These are phyloP conservation scores for Micronycteris hirsuta DNA, from an alignment of 2,113 vertebrate genomes.

Conservation along the genomic window DNA sequence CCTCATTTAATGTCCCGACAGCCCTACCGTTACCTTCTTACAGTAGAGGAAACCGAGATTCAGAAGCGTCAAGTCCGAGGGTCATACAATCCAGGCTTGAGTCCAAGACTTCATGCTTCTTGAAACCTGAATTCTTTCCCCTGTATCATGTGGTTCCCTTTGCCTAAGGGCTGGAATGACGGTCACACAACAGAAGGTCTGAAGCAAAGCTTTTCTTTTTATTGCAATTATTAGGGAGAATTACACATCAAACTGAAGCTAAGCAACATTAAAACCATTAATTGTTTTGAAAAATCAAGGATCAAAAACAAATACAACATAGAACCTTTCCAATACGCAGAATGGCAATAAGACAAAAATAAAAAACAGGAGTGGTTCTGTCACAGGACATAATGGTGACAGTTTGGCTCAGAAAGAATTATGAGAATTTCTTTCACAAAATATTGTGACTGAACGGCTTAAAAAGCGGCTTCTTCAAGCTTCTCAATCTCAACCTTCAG, in stretches of 20 bases:
- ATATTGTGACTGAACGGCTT: conserved; percentile 45
- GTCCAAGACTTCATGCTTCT: not conserved
- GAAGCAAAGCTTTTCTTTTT: conserved; percentile 82
- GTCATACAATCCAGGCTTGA: not conserved
- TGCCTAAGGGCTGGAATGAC: not conserved
- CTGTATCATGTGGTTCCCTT: not conserved
- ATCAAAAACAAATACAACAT: conserved; percentile 82
- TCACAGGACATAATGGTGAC: conserved; percentile 66
- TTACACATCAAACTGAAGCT: conserved; percentile 89
- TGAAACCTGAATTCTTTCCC: not conserved
- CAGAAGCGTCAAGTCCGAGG: not conserved
- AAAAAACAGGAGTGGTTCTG: conserved; percentile 42
- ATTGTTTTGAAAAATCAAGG: conserved; percentile 74
- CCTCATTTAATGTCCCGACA: not conserved
- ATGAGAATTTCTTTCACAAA: conserved; percentile 58
- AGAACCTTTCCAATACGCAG: conserved; percentile 81
- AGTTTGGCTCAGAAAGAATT: conserved; percentile 75
- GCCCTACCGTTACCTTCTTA: not conserved
- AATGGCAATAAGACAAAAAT: conserved; percentile 37
- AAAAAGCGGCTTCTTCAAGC: conserved; percentile 41
- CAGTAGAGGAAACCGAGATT: not conserved
- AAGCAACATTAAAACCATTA: conserved; percentile 87
- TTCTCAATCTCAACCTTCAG: conserved; percentile 27
- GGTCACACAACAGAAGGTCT: not conserved
- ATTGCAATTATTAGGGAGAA: conserved; percentile 92